Evolutionary conservation across 2,113 vertebrate species (phyloP), one percentile per base, ranked within the genome.

Genomic region (Pithys albifrons): DNA sequence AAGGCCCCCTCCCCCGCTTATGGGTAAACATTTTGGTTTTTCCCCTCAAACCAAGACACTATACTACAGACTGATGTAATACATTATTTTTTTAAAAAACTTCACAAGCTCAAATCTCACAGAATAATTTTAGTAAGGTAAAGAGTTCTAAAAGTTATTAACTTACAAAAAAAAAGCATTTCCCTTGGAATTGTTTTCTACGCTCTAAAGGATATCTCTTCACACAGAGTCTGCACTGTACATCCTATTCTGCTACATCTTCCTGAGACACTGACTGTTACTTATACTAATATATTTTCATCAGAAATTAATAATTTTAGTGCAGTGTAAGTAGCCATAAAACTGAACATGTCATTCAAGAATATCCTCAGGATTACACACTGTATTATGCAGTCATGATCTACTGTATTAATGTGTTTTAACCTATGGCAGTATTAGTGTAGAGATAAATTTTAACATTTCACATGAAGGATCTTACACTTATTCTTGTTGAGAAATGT

Each of bases 371-470:
- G 74, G 85, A 96, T 95, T 97, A 82, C 58, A 96, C 12, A 45
- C 45, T 91, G 10, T 54, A 93, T 97, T 97, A 96, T 94, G 39
- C 43, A 96, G 73, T 89, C 61, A 93, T 90, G 72, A 96, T 90
- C 64, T 89, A 83, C n/a, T 71, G 10, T 61, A 94, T 88, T 97
- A 95, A 94, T 78, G 43, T 81, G 31, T 92, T 96, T 97, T 97
- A 97, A 97, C 80, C 69, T 89, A 87, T 89, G 91, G 87, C 80
- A 96, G 91, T 95, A 95, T 95, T 96, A 96, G 85, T 93, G 80
- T 92, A 94, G 54, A 95, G 59, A 78, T 25, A 72, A 95, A 75
- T 48, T 33, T 84, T 85, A 83, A 70, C 29, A 57, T 55, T 83
- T 92, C 71, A 83, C 49, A 33, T 81, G 80, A 95, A 93, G 35